These are phyloP conservation scores for Drosophila tsacasi DNA, from an alignment of 1,140 invertebrate species.

Conservation along the genomic window DNA sequence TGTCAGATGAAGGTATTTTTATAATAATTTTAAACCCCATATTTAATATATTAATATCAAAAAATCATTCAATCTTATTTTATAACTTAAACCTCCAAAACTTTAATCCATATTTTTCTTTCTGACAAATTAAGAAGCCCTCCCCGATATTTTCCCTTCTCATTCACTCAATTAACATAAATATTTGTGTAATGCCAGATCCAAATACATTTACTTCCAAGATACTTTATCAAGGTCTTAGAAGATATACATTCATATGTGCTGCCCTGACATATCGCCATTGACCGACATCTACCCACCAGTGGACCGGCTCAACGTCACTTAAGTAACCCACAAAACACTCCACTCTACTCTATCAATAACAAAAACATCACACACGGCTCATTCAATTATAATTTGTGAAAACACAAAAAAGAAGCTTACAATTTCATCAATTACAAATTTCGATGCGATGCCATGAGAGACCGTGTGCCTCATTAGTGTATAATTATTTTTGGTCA, in stretches of 20 bases:
- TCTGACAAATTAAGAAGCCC: neutral
- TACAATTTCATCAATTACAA: conserved; percentile 32
- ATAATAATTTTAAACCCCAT: neutral
- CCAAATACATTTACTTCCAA: conserved; percentile 16
- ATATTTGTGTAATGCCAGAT: conserved; percentile 14
- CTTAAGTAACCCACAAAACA: conserved; percentile 33
- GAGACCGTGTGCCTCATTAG: conserved; percentile 34
- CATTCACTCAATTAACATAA: conserved; percentile 5
- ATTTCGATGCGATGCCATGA: conserved; percentile 1
- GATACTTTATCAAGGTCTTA: conserved; percentile 30
- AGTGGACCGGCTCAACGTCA: conserved; percentile 39
- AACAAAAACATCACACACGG: conserved; percentile 29
- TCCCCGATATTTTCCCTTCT: neutral
- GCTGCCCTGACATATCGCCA: conserved; percentile 4
- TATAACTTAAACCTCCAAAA: neutral
- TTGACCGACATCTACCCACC: conserved; percentile 37
- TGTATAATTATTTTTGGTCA: conserved; percentile 51
- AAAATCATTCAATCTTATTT: neutral
- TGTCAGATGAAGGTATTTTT: neutral
- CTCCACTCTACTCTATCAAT: conserved; percentile 41
- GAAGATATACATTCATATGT: conserved; percentile 10
- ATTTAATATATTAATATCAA: neutral
- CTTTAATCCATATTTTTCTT: neutral
- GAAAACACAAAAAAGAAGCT: conserved; percentile 22
- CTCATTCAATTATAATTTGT: conserved; percentile 40